These are phyloP conservation scores for Drosophila meridiana DNA, from an alignment of 2,888 invertebrate species.

Conservation along the genomic window DNA sequence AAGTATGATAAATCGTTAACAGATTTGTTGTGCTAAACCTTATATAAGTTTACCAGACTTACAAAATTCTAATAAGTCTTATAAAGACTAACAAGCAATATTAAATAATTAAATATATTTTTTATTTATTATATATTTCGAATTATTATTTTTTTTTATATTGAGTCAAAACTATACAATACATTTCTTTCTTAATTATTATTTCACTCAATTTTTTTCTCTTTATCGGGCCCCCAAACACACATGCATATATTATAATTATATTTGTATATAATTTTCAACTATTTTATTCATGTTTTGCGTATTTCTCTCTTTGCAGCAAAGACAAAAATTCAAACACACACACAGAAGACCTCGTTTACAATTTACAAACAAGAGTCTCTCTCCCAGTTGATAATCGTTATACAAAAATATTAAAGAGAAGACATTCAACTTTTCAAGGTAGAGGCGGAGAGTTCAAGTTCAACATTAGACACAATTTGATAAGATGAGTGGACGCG, in stretches of 20 bases:
- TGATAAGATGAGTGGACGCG: constrained; percentile 84
- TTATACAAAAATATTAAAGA: constrained; percentile 1
- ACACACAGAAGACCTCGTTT: constrained; percentile 30
- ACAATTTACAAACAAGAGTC: constrained; percentile 32
- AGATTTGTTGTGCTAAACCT: not conserved
- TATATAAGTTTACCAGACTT: not conserved
- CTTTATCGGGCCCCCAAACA: not conserved
- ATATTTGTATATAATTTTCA: not conserved
- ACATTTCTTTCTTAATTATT: not conserved
- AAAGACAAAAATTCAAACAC: constrained; percentile 61
- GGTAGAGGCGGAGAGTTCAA: constrained; percentile 52
- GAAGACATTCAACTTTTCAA: constrained; percentile 22
- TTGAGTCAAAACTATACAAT: not conserved
- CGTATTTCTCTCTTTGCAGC: constrained; percentile 50
- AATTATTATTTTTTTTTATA: not conserved
- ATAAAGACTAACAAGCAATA: too few relatives aligned
- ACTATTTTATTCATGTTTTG: constrained; percentile 20
- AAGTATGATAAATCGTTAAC: not conserved
- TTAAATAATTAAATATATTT: too few relatives aligned
- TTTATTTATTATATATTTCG: too few relatives aligned
- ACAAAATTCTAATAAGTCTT: not conserved
- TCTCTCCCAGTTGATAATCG: constrained; percentile 5
- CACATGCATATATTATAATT: not conserved
- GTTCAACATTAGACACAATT: constrained; percentile 48
- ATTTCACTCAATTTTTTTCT: not conserved